Base-by-base conservation (phyloP, 1,140 invertebrate species). In the Drosophila lini region DNA sequence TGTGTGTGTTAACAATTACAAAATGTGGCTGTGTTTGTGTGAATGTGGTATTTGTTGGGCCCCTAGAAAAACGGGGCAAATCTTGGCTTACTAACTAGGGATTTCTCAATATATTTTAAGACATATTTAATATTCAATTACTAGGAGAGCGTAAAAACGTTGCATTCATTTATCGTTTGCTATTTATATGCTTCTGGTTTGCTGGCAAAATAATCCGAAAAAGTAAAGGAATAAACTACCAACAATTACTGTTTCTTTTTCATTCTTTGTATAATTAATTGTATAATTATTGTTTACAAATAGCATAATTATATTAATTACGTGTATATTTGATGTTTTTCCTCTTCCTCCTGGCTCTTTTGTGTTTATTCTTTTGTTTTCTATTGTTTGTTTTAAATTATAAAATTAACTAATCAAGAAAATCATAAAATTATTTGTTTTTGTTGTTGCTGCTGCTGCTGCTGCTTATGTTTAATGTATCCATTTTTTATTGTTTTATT, bases 361-460 rank as follows among this genome's bases (percentile, higher is more conserved):
- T 19, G 19, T 19, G 19, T 19, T 19, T 19, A 19, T 19, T 74
- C 31, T 58, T 38, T 68, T 40, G 34, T 58, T 57, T 52, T 11
- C 8, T 56, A n/a, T 28, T n/a, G 22, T 48, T 48, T 28, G 38
- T 38, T 70, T 79, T 69, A 86, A 86, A 82, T 81, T 82, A 85
- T 90, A 90, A 90, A 90, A 90, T 81, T 90, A 80, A 67, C 80
- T 90, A 81, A 86, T 80, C 70, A 82, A 82, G 61, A 68, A 85
- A 85, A 85, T 42, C 73, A 86, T 80, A 77, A 67, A 73, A 63
- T 68, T 76, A 76, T 65, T 74, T 74, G 15, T 25, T 47, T 44
- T 22, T 47, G 41, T 44, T 25, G 57, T 57, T 64, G 67, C 34
- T 69, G 50, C 53, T 69, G 19, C 16, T 52, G 28, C n/a, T 16